Percentiles rank a stretch among this genome's conserved stretches.
Evolutionary conservation across 2,888 invertebrate genomes (phyloP).

Genomic region (Adelognathus sp.): DNA sequence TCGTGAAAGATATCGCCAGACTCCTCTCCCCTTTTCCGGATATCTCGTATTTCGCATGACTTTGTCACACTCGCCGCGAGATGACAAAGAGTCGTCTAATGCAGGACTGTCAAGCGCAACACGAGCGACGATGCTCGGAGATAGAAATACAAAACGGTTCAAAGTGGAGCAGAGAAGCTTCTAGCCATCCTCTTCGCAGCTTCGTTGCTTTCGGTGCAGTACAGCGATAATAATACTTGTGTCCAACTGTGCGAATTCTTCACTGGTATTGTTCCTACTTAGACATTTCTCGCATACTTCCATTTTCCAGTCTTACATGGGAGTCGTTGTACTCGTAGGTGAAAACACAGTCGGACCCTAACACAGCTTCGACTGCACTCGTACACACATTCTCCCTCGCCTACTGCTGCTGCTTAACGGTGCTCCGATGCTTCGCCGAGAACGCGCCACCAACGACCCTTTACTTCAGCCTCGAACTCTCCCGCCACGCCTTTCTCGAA

Average conservation of each 20-base stretch:
- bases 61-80: slow-evolving; percentile 16
- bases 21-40: not conserved
- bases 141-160: slow-evolving; percentile 30
- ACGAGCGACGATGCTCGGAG: slow-evolving; percentile 37
- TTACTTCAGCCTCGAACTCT: slow-evolving; percentile 60
- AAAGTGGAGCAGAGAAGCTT: slow-evolving; percentile 35
- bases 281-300: slow-evolving; percentile 20
- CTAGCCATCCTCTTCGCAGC: slow-evolving; percentile 13
- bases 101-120: slow-evolving; percentile 54
- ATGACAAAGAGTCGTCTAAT: slow-evolving; percentile 53
- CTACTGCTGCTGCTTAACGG: slow-evolving; percentile 30
- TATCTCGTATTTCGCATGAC: not conserved
- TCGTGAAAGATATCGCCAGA: slow-evolving; percentile 13
- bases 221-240: slow-evolving; percentile 18
- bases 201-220: slow-evolving; percentile 18
- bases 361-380: slow-evolving; percentile 21
- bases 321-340: slow-evolving; percentile 11
- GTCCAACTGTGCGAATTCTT: not conserved
- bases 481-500: slow-evolving; percentile 58
- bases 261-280: not conserved
- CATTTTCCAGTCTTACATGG: slow-evolving; percentile 33
- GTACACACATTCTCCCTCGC: slow-evolving; percentile 1
- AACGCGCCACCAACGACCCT: slow-evolving; percentile 55
- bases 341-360: slow-evolving; percentile 7
- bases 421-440: slow-evolving; percentile 25